Evolutionary conservation across 1,140 invertebrate genomes (phyloP), one percentile per base, ranked within the genome.

Genomic region (Cotesia chilonis): DNA sequence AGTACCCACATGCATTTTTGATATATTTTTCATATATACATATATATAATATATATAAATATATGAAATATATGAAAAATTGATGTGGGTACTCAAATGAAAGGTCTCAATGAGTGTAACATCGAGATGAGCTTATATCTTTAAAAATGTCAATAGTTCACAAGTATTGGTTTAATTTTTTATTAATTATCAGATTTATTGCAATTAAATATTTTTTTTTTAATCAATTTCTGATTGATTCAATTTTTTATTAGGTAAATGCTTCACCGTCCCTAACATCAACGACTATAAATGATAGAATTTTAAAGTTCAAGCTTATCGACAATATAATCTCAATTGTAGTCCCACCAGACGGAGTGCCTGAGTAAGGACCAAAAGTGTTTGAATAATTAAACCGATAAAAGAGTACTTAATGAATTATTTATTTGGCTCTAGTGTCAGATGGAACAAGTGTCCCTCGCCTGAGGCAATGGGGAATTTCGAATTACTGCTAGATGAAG

Each of bases 271-370:
- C 96, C 0, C 83, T 98, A 1, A 95, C 95, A 3, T 96, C 96
- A 0, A 99, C 97, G 0, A 99, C 97, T 0, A 94, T 95, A 0
- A 98, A 96, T 83, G 97, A 99, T 84, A 89, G 97, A 77, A 97
- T 98, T 78, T 89, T 98, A 72, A 99, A 99, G 82, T 96, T 97
- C 79, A 97, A 97, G 87, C 85, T 99, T 10, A 96, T 99, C 70
- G 95, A 97, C 80, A 98, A 98, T 84, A 96, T 98, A 71, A 87
- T 98, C 60, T 95, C 95, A 36, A 92, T 98, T 59, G 94, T 98
- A 0, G 81, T 98, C 37, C 95, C 96, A 1, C 92, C 95, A 0
- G 94, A 94, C 79, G 95, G 96, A 60, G 88, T 95, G 9, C 96
- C 96, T 41, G 96, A 98, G 93, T 94, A 87, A 88, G 89, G 88